phyloP scores from a whole-genome alignment of 1,140 invertebrate genomes.

The Scaptodrosophila lebanonensis region DNA sequence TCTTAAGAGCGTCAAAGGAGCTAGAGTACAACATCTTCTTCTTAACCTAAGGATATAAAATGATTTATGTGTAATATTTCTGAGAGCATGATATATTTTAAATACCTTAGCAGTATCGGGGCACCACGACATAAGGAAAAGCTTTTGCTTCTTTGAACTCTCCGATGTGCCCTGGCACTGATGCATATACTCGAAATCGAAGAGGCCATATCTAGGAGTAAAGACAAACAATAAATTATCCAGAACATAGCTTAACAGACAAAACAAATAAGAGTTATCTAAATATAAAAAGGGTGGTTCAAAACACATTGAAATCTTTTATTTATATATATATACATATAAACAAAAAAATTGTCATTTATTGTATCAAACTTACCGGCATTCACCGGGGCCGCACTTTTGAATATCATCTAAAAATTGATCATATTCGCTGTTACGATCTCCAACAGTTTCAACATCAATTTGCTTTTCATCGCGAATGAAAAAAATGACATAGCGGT shows the following conservation, averaged over 20 bases:
- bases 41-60: constrained; percentile 83
- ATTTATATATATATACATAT: neutral
- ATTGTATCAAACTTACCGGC: constrained; percentile 80
- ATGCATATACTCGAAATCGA: constrained; percentile 97
- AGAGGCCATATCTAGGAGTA: constrained; percentile 90
- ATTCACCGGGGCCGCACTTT: constrained; percentile 91
- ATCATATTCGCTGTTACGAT: constrained; percentile 91
- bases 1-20: constrained; percentile 97
- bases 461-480: constrained; percentile 97
- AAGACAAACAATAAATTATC: constrained; percentile 20
- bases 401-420: constrained; percentile 93
- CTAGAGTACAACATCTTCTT: constrained; percentile 99
- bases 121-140: constrained; percentile 98
- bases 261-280: no score
- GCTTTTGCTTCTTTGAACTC: constrained; percentile 95
- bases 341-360: neutral
- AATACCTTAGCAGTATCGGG: constrained; percentile 92
- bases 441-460: constrained; percentile 92
- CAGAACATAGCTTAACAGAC: no score
- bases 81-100: no score
- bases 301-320: no score
- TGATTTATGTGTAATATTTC: neutral
- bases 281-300: no score
- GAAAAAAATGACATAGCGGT: constrained; percentile 96
- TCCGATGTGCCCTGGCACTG: constrained; percentile 96